These are phyloP conservation scores for Maniola jurtina DNA, from an alignment of 1,140 invertebrate species.

Conservation along the genomic window DNA sequence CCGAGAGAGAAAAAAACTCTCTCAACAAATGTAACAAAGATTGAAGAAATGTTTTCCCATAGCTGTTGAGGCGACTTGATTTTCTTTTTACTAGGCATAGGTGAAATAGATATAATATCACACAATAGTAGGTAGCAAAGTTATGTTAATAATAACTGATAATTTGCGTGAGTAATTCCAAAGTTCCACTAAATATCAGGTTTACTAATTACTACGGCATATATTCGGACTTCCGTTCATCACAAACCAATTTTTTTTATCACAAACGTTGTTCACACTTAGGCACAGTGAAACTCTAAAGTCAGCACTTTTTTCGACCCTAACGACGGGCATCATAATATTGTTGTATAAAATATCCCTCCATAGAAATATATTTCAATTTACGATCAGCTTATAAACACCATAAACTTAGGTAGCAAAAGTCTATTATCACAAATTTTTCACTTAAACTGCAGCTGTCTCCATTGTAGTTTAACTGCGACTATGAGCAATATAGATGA, in stretches of 20 bases:
- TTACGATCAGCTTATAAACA: not conserved
- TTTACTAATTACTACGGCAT: not conserved
- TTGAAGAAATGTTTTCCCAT: conserved; percentile 68
- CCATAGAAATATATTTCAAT: not conserved
- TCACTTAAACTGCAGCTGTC: conserved; percentile 1
- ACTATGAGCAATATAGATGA: not conserved
- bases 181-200: not conserved
- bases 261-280: not conserved
- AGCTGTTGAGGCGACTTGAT: conserved; percentile 57
- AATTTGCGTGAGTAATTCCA: too few relatives aligned
- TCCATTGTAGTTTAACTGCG: too few relatives aligned
- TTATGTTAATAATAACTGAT: too few relatives aligned
- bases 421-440: conserved; percentile 6
- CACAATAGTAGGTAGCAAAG: too few relatives aligned
- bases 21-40: conserved; percentile 67
- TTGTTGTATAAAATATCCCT: not conserved
- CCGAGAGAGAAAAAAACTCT: conserved; percentile 76
- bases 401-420: not conserved
- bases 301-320: not conserved
- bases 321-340: not conserved
- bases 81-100: conserved; percentile 60
- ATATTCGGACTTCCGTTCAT: too few relatives aligned
- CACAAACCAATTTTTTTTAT: too few relatives aligned
- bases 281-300: not conserved
- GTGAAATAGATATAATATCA: conserved; percentile 8